A percentile compares a stretch with the other conserved stretches of the same genome.
These are phyloP conservation scores for Oegoconia quadripuncta DNA, from an alignment of 2,888 invertebrate species.

Conservation along the genomic window DNA sequence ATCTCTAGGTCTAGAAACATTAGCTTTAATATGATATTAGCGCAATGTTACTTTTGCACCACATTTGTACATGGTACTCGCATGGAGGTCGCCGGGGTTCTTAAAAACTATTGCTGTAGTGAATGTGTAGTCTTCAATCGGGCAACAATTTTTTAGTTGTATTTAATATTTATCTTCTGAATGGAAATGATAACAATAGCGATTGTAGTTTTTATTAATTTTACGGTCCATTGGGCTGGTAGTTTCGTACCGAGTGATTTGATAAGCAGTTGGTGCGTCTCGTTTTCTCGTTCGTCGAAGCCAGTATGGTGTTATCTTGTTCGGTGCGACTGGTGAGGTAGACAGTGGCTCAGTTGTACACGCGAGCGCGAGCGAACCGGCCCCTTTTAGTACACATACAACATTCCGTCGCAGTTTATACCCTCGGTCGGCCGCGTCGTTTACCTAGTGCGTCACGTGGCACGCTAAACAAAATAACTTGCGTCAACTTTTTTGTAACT, in stretches of 20 bases:
- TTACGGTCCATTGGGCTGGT: slow-evolving; percentile 22
- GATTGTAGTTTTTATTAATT: slow-evolving; percentile 21
- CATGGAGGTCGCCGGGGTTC: too few relatives aligned
- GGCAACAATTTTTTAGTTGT: neutral
- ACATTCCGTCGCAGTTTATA: slow-evolving; percentile 3
- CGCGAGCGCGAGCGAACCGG: slow-evolving; percentile 7
- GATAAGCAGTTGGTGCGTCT: slow-evolving; percentile 22
- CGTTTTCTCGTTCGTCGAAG: slow-evolving; percentile 35
- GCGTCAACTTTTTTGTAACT: slow-evolving; percentile 5
- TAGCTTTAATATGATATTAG: too few relatives aligned
- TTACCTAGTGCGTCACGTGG: slow-evolving; percentile 8
- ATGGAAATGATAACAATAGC: slow-evolving; percentile 4
- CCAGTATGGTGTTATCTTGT: slow-evolving; percentile 44
- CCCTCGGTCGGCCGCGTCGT: slow-evolving; percentile 4
- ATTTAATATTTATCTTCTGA: neutral
- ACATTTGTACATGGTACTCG: too few relatives aligned
- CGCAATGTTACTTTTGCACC: too few relatives aligned
- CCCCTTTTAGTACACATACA: neutral
- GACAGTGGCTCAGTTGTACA: slow-evolving; percentile 9
- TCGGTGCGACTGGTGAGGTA: slow-evolving; percentile 10
- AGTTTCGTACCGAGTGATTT: neutral
- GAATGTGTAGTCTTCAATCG: too few relatives aligned
- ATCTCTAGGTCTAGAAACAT: too few relatives aligned
- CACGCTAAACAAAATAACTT: slow-evolving; percentile 2
- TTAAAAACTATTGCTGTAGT: too few relatives aligned